Evolutionary conservation across 1,140 invertebrate species (phyloP), one percentile per base, ranked within the genome.

Genomic region (Aphelenchoides besseyi): DNA sequence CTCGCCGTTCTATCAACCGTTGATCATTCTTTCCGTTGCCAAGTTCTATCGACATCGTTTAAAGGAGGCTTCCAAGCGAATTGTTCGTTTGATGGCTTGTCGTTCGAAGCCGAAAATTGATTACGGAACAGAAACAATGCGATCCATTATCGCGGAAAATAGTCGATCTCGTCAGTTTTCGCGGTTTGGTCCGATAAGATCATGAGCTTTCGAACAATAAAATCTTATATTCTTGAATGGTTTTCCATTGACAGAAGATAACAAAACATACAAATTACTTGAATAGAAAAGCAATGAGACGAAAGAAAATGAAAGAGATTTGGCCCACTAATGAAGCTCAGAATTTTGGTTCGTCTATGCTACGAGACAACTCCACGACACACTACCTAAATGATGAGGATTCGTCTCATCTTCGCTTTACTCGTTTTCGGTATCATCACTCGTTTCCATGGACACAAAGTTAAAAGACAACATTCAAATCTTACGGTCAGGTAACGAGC

Each of bases 121-220:
- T 54, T 77, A 77, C 77, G 55, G 57, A 29, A 62, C 66, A 8
- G 75, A 77, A 68, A 77, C 75, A 3, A 79, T 77, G 67, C 63
- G 72, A 8, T 79, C 75, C 28, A 77, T 77, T n/a, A 79, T 77
- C n/a, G 75, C 75, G 9, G 75, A 77, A 32, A 76, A 77, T 5
- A 28, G 23, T 16, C 5, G 55, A 12, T 8, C 5, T 33, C 55
- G 55, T 23, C 55, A 59, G 18, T 59, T 59, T 5, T 28, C 55
- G 26, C 55, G 55, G 5, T 59, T 8, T 23, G 55, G 55, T 18
- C 18, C 5, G 5, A 8, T 59, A 28, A 59, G 55, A 59, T 8
- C 55, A 29, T 59, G 18, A 48, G 41, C 12, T 48, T 23, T 48
- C 41, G 12, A 12, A 23, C 41, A 23, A 48, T 16, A 16, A 48